Evolutionary conservation across 2,113 vertebrate species (phyloP), one percentile per base, ranked within the genome.

Genomic region (Oncorhynchus tshawytscha): DNA sequence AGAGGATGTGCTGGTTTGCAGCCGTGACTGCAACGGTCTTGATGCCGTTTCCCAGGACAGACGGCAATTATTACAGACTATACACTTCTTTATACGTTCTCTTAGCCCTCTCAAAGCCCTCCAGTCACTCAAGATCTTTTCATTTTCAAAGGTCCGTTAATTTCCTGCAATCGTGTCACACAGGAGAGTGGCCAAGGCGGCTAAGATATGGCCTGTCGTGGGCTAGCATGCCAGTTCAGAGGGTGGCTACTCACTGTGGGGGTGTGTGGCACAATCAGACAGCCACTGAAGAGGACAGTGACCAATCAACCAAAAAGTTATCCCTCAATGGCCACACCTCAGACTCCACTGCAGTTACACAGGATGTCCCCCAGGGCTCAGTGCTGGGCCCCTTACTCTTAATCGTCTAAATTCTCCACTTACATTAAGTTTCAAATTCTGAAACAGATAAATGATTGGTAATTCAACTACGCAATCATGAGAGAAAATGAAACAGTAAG

Each of bases 31-130:
- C 87, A 87, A 84, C 72, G 89, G 93, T 95, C 95, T 96, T 96
- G 94, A 96, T 96, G 94, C 92, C 78, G 85, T 94, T 94, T 96
- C 95, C 93, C 95, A 92, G 92, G 94, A 93, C 91, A 94, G 92
- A 84, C 85, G 80, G 93, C 93, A 94, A 95, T 96, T 95, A 95
- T 94, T 93, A 94, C 87, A 94, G 93, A 92, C 93, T 85, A 54
- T 54, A 92, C 83, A 90, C 90, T 92, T 91, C 88, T 89, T 87
- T 78, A 79, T 91, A 82, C 15, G 75, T 84, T 90, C 93, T 90
- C 92, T 85, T 75, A 94, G 93, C 91, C 39, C 15, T 54, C 51
- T 54, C 51, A 18, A 18, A 54, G 51, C 51, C 89, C 92, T 92
- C 84, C 79, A 93, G 93, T 91, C 90, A 91, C 87, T 86, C 81